Base-by-base conservation (phyloP, 2,888 invertebrate genomes). In the Hoplodrina ambigua region DNA sequence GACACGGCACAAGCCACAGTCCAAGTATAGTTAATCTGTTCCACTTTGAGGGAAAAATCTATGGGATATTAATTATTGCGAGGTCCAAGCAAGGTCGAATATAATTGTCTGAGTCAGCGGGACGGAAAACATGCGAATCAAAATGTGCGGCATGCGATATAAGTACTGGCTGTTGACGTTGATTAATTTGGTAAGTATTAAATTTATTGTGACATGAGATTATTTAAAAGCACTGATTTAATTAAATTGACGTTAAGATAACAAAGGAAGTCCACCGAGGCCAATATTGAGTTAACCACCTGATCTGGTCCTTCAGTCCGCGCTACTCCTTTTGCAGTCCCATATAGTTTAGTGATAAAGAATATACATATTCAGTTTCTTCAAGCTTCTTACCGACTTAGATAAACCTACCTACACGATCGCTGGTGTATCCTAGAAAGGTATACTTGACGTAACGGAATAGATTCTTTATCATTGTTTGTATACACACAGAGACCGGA, bases 31-130 rank as follows among this genome's bases (percentile, higher is more conserved):
- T 50, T 72, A 71, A 72, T 62, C 71, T 65, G 75, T 78, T 78
- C 76, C 72, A 78, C 74, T 81, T 82, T 72, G 74, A 77, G 69
- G 81, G 77, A 74, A 84, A 87, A 85, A 87, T 85, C 68, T 78
- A 71, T 73, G 66, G 72, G 70, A 78, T 79, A 81, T 84, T 84
- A 85, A 84, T 86, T 80, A 65, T 62, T 46, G 17, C 72, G 79
- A 79, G 78, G 81, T 83, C 68, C 64, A 64, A 58, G 57, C 87
- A 87, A 87, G 87, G 87, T 85, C 82, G 71, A 44, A 44, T 57
- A 69, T 83, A 85, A 85, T 82, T 78, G 77, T 72, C 65, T 84
- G 87, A 85, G 61, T 87, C 85, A 85, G 61, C 75, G 65, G 49
- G 66, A 65, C 69, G 44, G 76, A 71, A 74, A 76, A 64, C 33